Evolutionary conservation across 2,113 vertebrate genomes (phyloP), one percentile per base, ranked within the genome.

Genomic region (Otis tarda): DNA sequence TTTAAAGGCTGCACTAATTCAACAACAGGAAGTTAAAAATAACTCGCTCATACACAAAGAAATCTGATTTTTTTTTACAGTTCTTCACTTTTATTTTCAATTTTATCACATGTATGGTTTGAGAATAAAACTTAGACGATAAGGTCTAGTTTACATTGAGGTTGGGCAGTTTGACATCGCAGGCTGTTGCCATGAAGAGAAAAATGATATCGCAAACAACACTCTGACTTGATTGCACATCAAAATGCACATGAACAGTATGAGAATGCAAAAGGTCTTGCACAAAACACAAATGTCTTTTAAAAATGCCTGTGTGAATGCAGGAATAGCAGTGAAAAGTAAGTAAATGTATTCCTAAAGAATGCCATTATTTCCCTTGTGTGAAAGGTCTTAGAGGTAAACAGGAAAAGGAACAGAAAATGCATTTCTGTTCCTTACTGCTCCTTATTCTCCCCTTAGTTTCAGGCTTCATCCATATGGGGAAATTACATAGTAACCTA

Each of bases 371-470:
- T 93, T 94, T 70, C 83, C 92, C 85, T 33, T 43, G 80, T 77
- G 65, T 81, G 49, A 86, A 90, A 86, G 65, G 83, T 95, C 95
- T 94, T 91, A 43, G 80, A 93, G 80, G 74, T 79, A 96, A 94
- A 82, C 77, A 47, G 55, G 70, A 79, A 91, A 96, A 86, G 33
- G 47, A 88, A 75, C 45, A 82, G 75, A 63, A 95, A 94, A 92
- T 50, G 31, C 16, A 73, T 84, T 92, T 84, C 61, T 84, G 49
- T 87, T 89, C 45, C 89, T 92, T 89, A 96, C 57, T 79, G 83
- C 69, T 90, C 61, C 52, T 95, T 93, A 79, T 69, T 92, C 31
- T 92, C 57, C 53, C 25, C 31, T 82, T 91, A 91, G 83, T 90
- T 87, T 95, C 79, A 87, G 41, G 20, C 50, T 83, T 94, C 87